Conservation (phyloP, 2,113 vertebrate genomes). For the Zosterops pallidus region DNA sequence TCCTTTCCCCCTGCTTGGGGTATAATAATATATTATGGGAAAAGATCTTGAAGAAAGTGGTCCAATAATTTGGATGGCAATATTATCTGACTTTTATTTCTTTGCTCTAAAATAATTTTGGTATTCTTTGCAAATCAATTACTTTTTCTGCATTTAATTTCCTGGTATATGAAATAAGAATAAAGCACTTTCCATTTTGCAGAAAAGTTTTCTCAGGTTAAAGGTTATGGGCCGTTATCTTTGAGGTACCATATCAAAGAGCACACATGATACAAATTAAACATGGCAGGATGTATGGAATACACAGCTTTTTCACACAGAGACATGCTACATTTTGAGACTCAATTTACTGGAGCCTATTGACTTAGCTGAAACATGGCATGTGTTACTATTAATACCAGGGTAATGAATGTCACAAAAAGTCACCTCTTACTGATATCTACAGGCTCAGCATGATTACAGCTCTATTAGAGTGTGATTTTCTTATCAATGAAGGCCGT, state of each 20-base stretch:
- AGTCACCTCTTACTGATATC: not conserved
- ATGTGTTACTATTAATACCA: not conserved
- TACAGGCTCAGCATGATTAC: not conserved
- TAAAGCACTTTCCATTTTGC: not conserved
- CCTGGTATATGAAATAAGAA: not conserved
- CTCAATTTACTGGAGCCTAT: not conserved
- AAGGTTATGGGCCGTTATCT: not conserved
- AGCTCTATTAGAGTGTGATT: not conserved
- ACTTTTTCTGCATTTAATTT: not conserved
- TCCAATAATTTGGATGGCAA: not conserved
- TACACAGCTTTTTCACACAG: not conserved
- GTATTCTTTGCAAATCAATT: not conserved
- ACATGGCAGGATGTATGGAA: not conserved
- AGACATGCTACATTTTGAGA: not conserved
- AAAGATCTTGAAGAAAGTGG: not conserved
- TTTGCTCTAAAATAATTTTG: not conserved
- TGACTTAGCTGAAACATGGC: not conserved
- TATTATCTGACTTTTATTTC: not conserved
- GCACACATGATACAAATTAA: not conserved
- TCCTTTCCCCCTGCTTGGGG: accelerated
- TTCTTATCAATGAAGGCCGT: not conserved
- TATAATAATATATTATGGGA: not conserved
- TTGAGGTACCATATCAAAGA: not conserved
- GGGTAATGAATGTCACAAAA: not conserved
- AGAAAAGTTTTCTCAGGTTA: not conserved